These are phyloP conservation scores for Cephalotes varians DNA, from an alignment of 2,888 invertebrate genomes.

Conservation along the genomic window DNA sequence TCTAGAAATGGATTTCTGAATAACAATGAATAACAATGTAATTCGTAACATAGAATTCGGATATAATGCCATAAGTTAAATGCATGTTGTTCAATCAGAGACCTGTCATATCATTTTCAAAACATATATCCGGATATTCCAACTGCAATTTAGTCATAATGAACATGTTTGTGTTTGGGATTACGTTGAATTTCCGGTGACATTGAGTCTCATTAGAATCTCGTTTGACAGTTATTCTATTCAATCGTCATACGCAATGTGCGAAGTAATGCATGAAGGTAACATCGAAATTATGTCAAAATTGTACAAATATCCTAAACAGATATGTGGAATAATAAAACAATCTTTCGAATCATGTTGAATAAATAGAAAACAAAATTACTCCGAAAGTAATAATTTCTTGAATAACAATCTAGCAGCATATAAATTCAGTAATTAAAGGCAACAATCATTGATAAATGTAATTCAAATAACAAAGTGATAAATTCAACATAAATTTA, in stretches of 20 bases:
- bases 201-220: constrained; percentile 22
- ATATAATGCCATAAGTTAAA: not conserved
- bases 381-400: not conserved
- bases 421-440: not conserved
- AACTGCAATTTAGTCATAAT: constrained; percentile 8
- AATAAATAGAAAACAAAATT: not conserved
- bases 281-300: not conserved
- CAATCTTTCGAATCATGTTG: not conserved
- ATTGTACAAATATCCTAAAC: not conserved
- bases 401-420: not conserved
- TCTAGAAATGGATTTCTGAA: not conserved
- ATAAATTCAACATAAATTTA: not conserved
- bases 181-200: constrained; percentile 30
- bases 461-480: no score
- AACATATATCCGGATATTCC: constrained; percentile 1
- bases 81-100: not conserved
- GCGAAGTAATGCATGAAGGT: not conserved
- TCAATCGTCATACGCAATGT: not conserved
- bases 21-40: not conserved
- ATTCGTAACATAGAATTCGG: not conserved
- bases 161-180: constrained; percentile 11
- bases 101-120: not conserved
- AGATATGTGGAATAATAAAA: not conserved
- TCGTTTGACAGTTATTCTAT: constrained; percentile 37
- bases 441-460: not conserved